Percentiles rank a stretch among this genome's conserved stretches.
phyloP scores from a whole-genome alignment of 1,140 invertebrate species.

The Scylla paramamosain region DNA sequence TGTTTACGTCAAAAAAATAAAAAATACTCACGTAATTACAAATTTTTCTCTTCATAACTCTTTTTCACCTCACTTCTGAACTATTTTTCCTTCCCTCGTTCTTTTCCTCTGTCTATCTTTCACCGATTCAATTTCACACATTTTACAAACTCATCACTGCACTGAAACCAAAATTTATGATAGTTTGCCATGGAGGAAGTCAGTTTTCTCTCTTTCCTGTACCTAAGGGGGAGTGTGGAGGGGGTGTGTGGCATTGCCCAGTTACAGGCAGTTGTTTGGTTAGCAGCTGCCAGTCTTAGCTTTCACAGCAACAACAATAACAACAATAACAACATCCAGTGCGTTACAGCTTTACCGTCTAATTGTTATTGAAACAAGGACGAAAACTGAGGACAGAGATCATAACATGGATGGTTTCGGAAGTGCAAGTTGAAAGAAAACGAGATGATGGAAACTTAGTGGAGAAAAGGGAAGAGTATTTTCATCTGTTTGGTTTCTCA shows the following conservation, averaged over 20 bases:
- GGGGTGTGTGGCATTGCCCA: background rate
- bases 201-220: background rate
- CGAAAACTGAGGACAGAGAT: no score
- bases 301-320: background rate
- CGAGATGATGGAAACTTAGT: background rate
- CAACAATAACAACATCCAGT: slow-evolving; percentile 22
- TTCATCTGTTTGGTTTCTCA: no score
- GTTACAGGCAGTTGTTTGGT: background rate
- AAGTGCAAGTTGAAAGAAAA: background rate
- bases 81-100: background rate
- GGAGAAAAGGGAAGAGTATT: background rate
- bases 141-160: no score
- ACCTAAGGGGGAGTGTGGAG: background rate
- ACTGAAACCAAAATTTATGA: background rate
- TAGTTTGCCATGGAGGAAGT: background rate
- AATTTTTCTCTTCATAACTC: background rate
- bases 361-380: background rate
- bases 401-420: no score
- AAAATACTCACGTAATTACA: no score
- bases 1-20: no score
- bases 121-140: background rate
- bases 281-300: slow-evolving; percentile 7
- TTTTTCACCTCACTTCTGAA: background rate
- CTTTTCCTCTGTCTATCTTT: background rate
- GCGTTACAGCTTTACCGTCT: background rate